These are phyloP conservation scores for Thomomys bottae DNA, from an alignment of 2,113 vertebrate species.

Conservation along the genomic window DNA sequence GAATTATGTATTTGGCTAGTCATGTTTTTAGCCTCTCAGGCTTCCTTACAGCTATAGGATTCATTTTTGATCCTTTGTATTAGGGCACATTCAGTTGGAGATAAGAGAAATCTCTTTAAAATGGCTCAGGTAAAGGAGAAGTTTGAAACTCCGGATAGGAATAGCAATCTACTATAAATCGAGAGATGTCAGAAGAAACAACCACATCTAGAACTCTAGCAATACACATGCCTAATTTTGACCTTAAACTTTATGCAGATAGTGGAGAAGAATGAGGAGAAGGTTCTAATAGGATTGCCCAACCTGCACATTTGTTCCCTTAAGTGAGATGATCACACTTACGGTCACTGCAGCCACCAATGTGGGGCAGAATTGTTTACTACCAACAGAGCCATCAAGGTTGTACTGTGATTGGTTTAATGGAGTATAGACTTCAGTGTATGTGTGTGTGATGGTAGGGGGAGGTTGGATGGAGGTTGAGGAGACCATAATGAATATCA, in stretches of 20 bases:
- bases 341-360: neutral
- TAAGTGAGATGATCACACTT: neutral
- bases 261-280: neutral
- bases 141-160: neutral
- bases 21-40: conserved; percentile 14
- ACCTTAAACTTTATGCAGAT: neutral
- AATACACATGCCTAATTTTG: neutral
- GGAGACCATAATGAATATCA: neutral
- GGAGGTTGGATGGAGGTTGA: neutral
- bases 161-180: neutral
- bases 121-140: neutral
- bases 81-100: neutral
- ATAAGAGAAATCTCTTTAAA: conserved; percentile 8
- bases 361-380: neutral
- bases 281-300: neutral
- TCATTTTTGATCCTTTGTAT: conserved; percentile 48
- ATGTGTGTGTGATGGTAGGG: neutral
- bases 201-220: neutral
- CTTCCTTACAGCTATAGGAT: conserved; percentile 36
- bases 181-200: conserved; percentile 9
- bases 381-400: neutral
- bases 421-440: neutral
- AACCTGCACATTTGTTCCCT: neutral
- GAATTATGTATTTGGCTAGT: conserved; percentile 29
- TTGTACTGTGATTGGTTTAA: neutral